These are phyloP conservation scores for Tinea pellionella DNA, from an alignment of 2,888 invertebrate species.

Conservation along the genomic window DNA sequence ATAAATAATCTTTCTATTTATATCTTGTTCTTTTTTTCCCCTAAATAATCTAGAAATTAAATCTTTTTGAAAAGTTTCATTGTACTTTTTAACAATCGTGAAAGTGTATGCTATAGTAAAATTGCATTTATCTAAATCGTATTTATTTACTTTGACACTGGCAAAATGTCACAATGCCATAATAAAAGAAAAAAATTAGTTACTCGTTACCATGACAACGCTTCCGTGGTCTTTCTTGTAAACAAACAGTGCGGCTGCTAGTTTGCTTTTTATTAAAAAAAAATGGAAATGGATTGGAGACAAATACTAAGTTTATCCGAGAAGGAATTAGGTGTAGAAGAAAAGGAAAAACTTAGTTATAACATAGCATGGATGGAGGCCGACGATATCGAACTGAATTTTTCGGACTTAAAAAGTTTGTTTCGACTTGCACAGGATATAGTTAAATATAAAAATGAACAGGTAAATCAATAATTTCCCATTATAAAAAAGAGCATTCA, in stretches of 20 bases:
- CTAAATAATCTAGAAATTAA: constrained; percentile 6
- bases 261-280: constrained; percentile 11
- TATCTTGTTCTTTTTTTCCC: constrained; percentile 33
- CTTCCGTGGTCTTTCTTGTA: no score
- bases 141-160: no score
- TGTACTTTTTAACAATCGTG: no score
- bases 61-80: neutral
- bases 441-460: constrained; percentile 75
- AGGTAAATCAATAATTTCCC: constrained; percentile 61
- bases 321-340: constrained; percentile 65
- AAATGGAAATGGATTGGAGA: constrained; percentile 69
- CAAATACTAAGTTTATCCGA: constrained; percentile 66
- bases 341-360: constrained; percentile 74
- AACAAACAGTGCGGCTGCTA: neutral
- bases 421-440: constrained; percentile 75
- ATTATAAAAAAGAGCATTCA: no score
- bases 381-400: constrained; percentile 67
- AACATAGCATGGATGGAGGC: constrained; percentile 72
- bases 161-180: no score
- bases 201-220: constrained; percentile 4
- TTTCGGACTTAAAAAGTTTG: constrained; percentile 65
- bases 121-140: no score
- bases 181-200: no score
- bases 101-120: no score
- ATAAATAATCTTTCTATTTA: constrained; percentile 58